Base-by-base conservation (phyloP, 2,797 vertebrate genomes). In the Danio aesculapii region DNA sequence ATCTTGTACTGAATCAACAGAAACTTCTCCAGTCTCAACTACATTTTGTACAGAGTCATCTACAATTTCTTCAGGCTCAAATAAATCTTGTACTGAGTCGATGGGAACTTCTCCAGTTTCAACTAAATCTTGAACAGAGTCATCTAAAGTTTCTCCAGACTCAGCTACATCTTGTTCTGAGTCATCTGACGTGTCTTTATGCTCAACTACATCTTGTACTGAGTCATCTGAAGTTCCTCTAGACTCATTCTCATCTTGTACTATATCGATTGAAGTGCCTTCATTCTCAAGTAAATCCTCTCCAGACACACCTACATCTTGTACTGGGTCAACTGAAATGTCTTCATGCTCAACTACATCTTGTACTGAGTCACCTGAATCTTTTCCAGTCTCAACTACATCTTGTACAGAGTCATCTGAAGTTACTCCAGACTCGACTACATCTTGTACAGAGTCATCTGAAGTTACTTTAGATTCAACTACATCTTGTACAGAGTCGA, bases 381-480 rank as follows among this genome's bases (percentile, higher is more conserved):
- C 75, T 10, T 3, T 41, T 71, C 17, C 39, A 47, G 66, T 4
- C 43, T 64, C 75, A 47, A 66, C 39, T 2, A 75, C 59, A 11
- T 49, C 50, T 53, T 53, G 50, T 12, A 49, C 6, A 1, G 10
- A 41, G 46, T 58, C 55, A n/a, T 68, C 62, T 9, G 50, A 61
- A 16, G 72, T 75, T 7, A 3, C 44, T 71, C 21, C 39, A 47
- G 68, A 4, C 41, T 62, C 73, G 44, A 63, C 39, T 2, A 77
- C 58, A 11, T 53, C 50, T 53, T 53, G 50, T 30, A 59, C 8
- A 1, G 10, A 17, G 50, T 58, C 55, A n/a, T 64, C 62, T 9
- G 44, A 55, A 11, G 63, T 77, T 10, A 3, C 44, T 71, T 17
- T 19, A 44, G 66, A 4, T 41, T 62, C 73, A 47, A 63, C 19